Evolutionary conservation across 2,797 vertebrate genomes (phyloP).

Genomic region (Buphagus erythrorhynchus): DNA sequence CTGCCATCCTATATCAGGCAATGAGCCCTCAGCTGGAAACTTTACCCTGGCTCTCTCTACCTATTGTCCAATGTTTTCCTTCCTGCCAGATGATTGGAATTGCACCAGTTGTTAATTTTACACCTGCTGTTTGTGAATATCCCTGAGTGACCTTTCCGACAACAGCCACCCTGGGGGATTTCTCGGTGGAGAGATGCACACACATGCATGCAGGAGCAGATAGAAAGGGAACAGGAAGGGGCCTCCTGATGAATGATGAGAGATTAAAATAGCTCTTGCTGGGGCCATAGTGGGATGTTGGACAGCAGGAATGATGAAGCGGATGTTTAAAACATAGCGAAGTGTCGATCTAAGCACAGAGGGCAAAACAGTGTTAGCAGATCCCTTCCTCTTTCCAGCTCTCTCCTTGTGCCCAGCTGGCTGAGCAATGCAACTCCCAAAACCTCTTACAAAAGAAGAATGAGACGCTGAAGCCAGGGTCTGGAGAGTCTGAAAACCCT

Average conservation of each 20-base stretch:
- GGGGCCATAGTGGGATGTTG: slow-evolving; percentile 42
- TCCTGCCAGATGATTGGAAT: slow-evolving; percentile 50
- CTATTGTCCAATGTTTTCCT: slow-evolving; percentile 60
- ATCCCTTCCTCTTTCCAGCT: slow-evolving; percentile 56
- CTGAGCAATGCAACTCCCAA: background rate
- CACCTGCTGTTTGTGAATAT: slow-evolving; percentile 61
- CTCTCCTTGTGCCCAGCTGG: slow-evolving; percentile 10
- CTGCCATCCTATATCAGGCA: slow-evolving; percentile 61
- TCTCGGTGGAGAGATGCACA: background rate
- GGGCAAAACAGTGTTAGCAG: slow-evolving; percentile 45
- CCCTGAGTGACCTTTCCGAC: slow-evolving; percentile 44
- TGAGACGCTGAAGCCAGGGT: background rate
- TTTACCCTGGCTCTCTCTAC: slow-evolving; percentile 56
- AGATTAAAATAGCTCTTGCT: slow-evolving; percentile 71
- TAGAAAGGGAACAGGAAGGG: slow-evolving; percentile 51
- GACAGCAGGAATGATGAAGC: slow-evolving; percentile 34
- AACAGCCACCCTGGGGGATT: slow-evolving; percentile 30
- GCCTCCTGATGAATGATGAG: slow-evolving; percentile 60
- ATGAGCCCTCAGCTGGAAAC: slow-evolving; percentile 61
- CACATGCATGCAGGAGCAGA: background rate
- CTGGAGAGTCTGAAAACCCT: background rate
- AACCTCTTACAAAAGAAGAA: background rate
- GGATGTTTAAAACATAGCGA: slow-evolving; percentile 66
- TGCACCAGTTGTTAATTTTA: slow-evolving; percentile 46
- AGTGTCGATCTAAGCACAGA: slow-evolving; percentile 38